Base-by-base conservation (phyloP, 2,113 vertebrate species). In the Odontophorus gujanensis region DNA sequence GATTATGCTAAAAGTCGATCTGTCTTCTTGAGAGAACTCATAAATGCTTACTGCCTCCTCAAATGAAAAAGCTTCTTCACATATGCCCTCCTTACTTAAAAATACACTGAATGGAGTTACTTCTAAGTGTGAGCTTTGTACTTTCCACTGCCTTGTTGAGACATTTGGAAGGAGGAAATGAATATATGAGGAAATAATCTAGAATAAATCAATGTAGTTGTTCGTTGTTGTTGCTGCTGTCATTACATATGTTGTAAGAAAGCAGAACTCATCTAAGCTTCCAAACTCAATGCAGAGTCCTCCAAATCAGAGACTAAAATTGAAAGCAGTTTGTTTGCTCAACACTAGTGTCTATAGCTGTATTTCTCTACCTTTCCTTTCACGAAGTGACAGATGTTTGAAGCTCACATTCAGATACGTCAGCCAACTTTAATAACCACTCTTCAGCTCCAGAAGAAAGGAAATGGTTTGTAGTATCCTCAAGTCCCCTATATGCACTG, bases 371-470 rank as follows among this genome's bases (percentile, higher is more conserved):
- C 13, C 17, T 32, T 17, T 81, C 42, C 20, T 63, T 57, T 77
- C 40, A 28, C 74, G 55, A 87, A 89, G 42, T 89, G 59, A 91
- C 5, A 13, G 28, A 85, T 63, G 30, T 63, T 91, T 83, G 76
- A 93, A 92, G 73, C 68, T 80, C 51, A 89, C 63, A 59, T 89
- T 72, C 81, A 72, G 59, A 73, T 74, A 87, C 65, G 50, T 92
- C 78, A 84, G 81, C 32, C 36, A 58, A 50, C 20, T 87, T 81
- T 66, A 92, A 92, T 69, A 81, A 92, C 2, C n/a, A 11, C 28
- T 85, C n/a, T 77, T 91, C 9, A 65, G 36, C 68, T 93, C 74
- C 87, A 93, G 89, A 84, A 96, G n/a, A 92, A 81, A 79, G 69
- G 16, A 93, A 92, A 94, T 48, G 6, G 16, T 36, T 69, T 84